Conservation (phyloP, 2,888 invertebrate species). For the Blastobasis lacticolella region DNA sequence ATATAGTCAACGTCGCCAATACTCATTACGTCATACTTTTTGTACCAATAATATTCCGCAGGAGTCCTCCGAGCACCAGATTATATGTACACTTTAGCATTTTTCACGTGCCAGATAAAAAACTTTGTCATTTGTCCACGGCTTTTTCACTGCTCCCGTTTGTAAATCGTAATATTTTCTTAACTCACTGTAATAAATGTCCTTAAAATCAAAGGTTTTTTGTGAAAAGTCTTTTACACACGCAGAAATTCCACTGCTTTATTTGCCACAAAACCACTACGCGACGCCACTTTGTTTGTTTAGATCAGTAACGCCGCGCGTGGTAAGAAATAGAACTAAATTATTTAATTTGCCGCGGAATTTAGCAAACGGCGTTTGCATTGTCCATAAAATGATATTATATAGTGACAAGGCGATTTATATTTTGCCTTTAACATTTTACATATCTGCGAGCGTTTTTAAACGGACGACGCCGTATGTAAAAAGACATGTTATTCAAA, state of each 20-base stretch:
- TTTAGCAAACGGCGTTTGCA: not conserved
- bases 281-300: not conserved
- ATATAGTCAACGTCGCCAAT: slow-evolving; percentile 2
- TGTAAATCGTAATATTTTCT: not conserved
- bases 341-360: not conserved
- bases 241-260: not conserved
- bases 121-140: slow-evolving; percentile 1
- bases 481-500: not conserved
- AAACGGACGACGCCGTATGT: not conserved
- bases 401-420: not conserved
- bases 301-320: not conserved
- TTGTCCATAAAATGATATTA: not conserved
- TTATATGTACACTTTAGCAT: not conserved
- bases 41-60: slow-evolving; percentile 2
- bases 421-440: not conserved
- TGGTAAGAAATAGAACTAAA: not conserved
- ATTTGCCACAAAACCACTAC: not conserved
- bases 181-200: not conserved
- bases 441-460: not conserved
- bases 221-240: not conserved
- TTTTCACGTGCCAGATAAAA: not conserved
- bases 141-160: slow-evolving; percentile 1
- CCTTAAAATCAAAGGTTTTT: slow-evolving; percentile 1
- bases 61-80: not conserved
- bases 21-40: slow-evolving; percentile 6